A percentile compares a stretch with the other conserved stretches of the same genome.
Conservation (phyloP, 2,113 vertebrate genomes). For the Ophthalmolycus amberensis region DNA sequence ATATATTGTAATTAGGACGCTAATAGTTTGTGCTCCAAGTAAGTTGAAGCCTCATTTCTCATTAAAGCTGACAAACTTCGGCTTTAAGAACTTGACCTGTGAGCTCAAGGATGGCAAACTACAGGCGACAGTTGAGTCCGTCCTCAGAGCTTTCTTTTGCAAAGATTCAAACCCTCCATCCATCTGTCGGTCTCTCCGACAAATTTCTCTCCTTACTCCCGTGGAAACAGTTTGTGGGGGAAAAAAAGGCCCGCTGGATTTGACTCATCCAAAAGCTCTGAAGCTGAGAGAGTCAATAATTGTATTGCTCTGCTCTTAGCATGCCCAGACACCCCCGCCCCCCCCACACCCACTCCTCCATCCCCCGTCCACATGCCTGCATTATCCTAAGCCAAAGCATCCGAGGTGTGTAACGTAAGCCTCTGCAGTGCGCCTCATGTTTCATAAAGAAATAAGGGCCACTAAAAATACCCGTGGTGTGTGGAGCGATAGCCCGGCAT, state of each 20-base stretch:
- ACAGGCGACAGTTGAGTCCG: slow-evolving; percentile 28
- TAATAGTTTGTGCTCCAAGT: slow-evolving; percentile 7
- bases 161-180: slow-evolving; percentile 35
- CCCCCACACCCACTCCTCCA: slow-evolving; percentile 11
- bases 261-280: slow-evolving; percentile 48
- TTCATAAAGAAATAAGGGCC: slow-evolving; percentile 71
- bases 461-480: slow-evolving; percentile 68
- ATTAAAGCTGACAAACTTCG: slow-evolving; percentile 33
- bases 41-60: slow-evolving; percentile 33
- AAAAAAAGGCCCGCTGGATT: slow-evolving; percentile 17
- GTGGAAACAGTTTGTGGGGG: slow-evolving; percentile 33
- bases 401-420: slow-evolving; percentile 60
- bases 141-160: slow-evolving; percentile 17
- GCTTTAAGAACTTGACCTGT: slow-evolving; percentile 43
- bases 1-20: slow-evolving; percentile 5
- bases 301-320: slow-evolving; percentile 26
- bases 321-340: slow-evolving; percentile 5
- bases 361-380: slow-evolving; percentile 34
- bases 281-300: slow-evolving; percentile 39
- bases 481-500: slow-evolving; percentile 60
- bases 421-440: slow-evolving; percentile 64
- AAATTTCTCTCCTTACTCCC: not conserved
- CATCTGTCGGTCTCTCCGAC: slow-evolving; percentile 1
- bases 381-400: slow-evolving; percentile 70
- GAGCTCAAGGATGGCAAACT: slow-evolving; percentile 28